Evolutionary conservation across 2,113 vertebrate species (phyloP).

Genomic region (Empidonax traillii): DNA sequence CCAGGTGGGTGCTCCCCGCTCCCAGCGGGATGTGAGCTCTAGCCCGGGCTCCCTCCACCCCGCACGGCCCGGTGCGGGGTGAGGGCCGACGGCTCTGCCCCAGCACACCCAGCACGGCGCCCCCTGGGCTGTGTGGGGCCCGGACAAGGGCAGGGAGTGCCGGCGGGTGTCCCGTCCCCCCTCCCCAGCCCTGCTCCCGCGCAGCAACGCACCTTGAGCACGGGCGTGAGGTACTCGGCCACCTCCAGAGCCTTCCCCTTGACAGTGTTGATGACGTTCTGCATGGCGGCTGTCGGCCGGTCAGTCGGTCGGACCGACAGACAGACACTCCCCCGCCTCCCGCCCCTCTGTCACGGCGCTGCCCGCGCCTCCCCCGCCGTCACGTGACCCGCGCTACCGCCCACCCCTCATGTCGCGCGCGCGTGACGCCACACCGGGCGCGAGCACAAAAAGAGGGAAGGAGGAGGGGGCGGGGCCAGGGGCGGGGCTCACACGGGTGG

Average conservation of each 20-base stretch:
- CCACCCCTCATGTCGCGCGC: not conserved
- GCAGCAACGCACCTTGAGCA: conserved; percentile 86
- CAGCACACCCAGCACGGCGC: not conserved
- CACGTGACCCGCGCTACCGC: not conserved
- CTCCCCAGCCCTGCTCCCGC: not conserved
- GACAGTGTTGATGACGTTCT: conserved; percentile 96
- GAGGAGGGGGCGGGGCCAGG: not conserved
- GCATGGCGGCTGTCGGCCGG: conserved; percentile 71
- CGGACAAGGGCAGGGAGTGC: not conserved
- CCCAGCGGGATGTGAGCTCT: fast-evolving
- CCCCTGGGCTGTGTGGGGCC: not conserved
- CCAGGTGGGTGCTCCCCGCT: fast-evolving
- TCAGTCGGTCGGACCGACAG: not conserved
- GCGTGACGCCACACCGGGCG: not conserved
- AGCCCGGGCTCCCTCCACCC: fast-evolving
- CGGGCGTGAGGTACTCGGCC: conserved; percentile 94
- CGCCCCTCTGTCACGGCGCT: not conserved
- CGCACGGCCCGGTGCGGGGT: fast-evolving
- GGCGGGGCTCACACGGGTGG: not conserved
- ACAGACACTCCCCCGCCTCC: not conserved
- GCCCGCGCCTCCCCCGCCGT: not conserved
- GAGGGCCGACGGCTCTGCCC: fast-evolving
- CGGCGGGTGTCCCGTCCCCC: not conserved
- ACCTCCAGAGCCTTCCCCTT: conserved; percentile 95
- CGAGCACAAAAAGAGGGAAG: not conserved